phyloP scores from a whole-genome alignment of 2,888 invertebrate species.

The Agonopterix heracliana region DNA sequence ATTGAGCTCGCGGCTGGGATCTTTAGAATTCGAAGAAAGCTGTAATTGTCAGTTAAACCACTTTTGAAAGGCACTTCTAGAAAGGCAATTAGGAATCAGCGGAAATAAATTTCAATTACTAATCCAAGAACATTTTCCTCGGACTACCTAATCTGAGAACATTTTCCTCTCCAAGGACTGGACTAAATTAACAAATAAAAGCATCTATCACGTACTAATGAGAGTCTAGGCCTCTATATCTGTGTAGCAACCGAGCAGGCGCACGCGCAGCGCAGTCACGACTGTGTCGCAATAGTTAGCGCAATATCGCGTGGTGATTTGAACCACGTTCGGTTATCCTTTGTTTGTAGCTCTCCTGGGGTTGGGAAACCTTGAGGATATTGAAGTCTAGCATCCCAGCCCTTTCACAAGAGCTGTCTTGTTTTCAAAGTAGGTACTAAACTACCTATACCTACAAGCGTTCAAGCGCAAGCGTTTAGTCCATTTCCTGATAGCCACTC shows the following conservation, averaged over 20 bases:
- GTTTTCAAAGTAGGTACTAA: no score
- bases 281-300: conserved; percentile 34
- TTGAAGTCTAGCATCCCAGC: no score
- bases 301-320: conserved; percentile 18
- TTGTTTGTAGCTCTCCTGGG: conserved; percentile 24
- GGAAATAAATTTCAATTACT: no score
- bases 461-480: no score
- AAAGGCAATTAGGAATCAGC: no score
- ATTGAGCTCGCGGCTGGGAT: no score
- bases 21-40: no score
- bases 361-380: neutral
- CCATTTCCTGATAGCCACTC: no score
- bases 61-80: no score
- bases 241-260: conserved; percentile 9
- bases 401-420: no score
- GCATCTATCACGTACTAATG: conserved; percentile 9
- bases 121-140: neutral
- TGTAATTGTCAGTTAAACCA: no score
- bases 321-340: conserved; percentile 37
- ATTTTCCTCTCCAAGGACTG: neutral
- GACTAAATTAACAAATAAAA: conserved; percentile 13
- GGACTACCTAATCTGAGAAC: neutral
- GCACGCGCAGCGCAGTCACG: conserved; percentile 16
- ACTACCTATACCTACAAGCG: no score
- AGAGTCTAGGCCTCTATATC: conserved; percentile 19